Evolutionary conservation across 1,140 invertebrate species (phyloP), one percentile per base, ranked within the genome.

Genomic region (Cyphomyrmex costatus): DNA sequence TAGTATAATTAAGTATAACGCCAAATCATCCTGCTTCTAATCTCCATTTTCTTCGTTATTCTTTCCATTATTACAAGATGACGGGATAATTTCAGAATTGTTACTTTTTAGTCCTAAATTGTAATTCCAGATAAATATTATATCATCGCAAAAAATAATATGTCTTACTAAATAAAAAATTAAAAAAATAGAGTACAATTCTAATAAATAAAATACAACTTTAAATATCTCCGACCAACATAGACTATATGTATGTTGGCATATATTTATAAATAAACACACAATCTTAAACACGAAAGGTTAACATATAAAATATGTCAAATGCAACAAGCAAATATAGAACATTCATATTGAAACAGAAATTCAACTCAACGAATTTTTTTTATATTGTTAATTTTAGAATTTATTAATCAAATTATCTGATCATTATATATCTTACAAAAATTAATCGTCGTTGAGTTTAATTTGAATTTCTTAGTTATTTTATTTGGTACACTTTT

Each of bases 381-480:
- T 4, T 42, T 61, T 24, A 21, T 60, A 14, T 46, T 1, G 10
- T 61, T 63, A 63, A 7, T 19, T 8, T 19, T 61, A 30, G 5
- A n/a, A n/a, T 76, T 63, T 30, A 42, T 30, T 30, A 68, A 12
- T 70, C 16, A 21, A 36, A 58, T 79, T 8, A 21, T 66, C 24
- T 33, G 24, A 42, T 42, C 10, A 42, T 42, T 56, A 30, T 8
- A 42, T 8, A 27, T 76, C 0, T 85, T 46, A 79, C 2, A 19
- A 73, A 42, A 46, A 58, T 19, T 1, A 46, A 33, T 46, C 7
- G 7, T 70, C 1, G 10, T 61, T 88, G 56, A 92, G 84, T 68
- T 91, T 90, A 30, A 91, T 89, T 7, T 61, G 80, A n/a, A 91
- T 68, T 56, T 74, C 86, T 63, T 89, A 88, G 49, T 74, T 61